Evolutionary conservation across 2,797 vertebrate genomes (phyloP).

Genomic region (Sandelia bainsii): DNA sequence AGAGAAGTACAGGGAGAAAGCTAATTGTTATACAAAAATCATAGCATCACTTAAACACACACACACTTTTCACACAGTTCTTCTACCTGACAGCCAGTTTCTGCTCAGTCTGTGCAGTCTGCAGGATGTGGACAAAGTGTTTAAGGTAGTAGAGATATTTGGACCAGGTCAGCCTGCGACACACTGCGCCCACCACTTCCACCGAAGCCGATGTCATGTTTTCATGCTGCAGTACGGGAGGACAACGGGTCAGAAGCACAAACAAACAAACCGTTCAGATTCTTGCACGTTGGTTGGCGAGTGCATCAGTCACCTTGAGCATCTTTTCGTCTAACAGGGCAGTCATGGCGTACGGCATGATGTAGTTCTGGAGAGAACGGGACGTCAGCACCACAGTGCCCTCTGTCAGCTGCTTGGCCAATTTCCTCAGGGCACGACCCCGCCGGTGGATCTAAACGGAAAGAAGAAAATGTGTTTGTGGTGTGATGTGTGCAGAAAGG

Average conservation of each 20-base stretch:
- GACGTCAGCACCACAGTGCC: slow-evolving; percentile 87
- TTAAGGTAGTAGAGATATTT: slow-evolving; percentile 94
- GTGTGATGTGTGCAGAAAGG: accelerated
- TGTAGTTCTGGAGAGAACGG: slow-evolving; percentile 94
- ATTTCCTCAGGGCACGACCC: slow-evolving; percentile 91
- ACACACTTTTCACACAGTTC: background rate
- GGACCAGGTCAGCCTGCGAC: slow-evolving; percentile 92
- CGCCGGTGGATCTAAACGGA: slow-evolving; percentile 88
- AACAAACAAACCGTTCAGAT: background rate
- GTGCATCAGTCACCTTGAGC: slow-evolving; percentile 87
- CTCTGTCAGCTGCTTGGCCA: slow-evolving; percentile 93
- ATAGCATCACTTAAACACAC: too few species aligned
- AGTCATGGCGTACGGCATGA: slow-evolving; percentile 95
- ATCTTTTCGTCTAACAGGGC: slow-evolving; percentile 92
- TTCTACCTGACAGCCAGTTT: slow-evolving; percentile 93
- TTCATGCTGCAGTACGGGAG: slow-evolving; percentile 87
- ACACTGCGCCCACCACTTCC: slow-evolving; percentile 93
- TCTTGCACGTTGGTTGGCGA: background rate
- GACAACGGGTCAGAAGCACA: background rate
- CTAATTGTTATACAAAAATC: background rate
- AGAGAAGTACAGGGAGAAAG: background rate
- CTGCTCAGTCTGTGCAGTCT: slow-evolving; percentile 88
- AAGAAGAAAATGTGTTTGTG: background rate
- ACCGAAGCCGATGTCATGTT: slow-evolving; percentile 91
- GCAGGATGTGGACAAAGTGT: slow-evolving; percentile 93